Base-by-base conservation (phyloP, 2,113 vertebrate species). In the Mugil cephalus region DNA sequence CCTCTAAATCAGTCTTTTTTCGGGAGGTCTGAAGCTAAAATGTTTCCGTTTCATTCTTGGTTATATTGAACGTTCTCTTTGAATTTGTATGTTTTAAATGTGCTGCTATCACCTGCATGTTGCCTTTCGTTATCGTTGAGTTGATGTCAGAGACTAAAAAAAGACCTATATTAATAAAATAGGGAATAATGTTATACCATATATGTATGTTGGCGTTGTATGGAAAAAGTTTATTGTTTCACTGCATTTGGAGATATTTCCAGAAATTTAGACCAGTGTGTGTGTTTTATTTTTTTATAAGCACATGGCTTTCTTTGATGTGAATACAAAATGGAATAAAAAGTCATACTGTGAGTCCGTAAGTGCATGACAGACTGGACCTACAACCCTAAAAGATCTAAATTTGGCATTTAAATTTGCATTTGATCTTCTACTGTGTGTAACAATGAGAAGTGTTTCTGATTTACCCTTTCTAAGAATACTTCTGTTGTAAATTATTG, bases 91-190 rank as follows among this genome's bases (percentile, higher is more conserved):
- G 69, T 87, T 83, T 71, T 85, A 50, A 81, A 79, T 81, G 85
- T 91, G 89, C 87, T 91, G 87, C 89, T 89, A 61, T 87, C 77
- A 75, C 78, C 74, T 93, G 91, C 90, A 93, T 93, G 93, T 91
- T 92, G 92, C 88, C 87, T 93, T 93, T 87, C 84, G 59, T 84
- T 63, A 69, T 68, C 12, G 40, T 67, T 77, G 0, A 35, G 24
- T 77, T 76, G 43, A 66, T 67, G 76, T 84, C 17, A 19, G 59
- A 64, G 30, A 53, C 36, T 59, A 19, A 73, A 74, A 51, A 55
- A 19, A 40, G 42, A 39, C 53, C 53, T 76, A 53, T 66, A 62
- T 78, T 17, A 85, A 18, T 77, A 64, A 83, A 80, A 50, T 1
- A 0, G 18, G 30, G 69, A 65, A 54, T 67, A 62, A 62, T 79